Evolutionary conservation across 1,140 invertebrate genomes (phyloP), one percentile per base, ranked within the genome.

Genomic region (Ips nitidus): DNA sequence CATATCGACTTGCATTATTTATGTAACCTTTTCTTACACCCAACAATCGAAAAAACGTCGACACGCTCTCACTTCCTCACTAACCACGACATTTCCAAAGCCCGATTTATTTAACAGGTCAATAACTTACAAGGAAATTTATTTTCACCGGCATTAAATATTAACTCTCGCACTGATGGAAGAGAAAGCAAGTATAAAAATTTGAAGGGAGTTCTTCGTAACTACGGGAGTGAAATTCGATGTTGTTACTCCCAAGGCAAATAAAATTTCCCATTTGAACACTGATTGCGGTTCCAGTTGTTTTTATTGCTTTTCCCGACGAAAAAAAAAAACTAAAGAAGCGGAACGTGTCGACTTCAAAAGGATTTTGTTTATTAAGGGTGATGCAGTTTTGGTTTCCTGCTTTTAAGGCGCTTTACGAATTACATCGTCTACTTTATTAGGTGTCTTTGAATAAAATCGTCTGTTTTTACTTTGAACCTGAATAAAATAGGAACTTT

Each of bases 231-330:
- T 71, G 69, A 66, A 71, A 71, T 71, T 71, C 69, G 63, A 71
- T 71, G 69, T 71, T 66, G 69, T 71, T 71, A 71, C 69, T 71
- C 69, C 69, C 69, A 66, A 66, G 69, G 43, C 69, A 71, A 71
- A 71, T 71, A 65, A 65, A 71, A 52, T 66, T 50, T 66, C 63
- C 62, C 69, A 65, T 66, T 71, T 66, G 64, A 66, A 61, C 69
- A 65, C 62, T 71, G 69, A 71, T 71, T 71, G 69, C 64, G 62
- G 69, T 66, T 71, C 57, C 62, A 66, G 65, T 66, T 60, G 69
- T 63, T 70, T 71, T 71, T 71, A 71, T 71, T 71, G 41, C 40
- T 66, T 59, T 71, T 41, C 41, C 40, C 22, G 2, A n/a, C 5
- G 39, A 41, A 40, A 37, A 57, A 53, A 70, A 22, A 22, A 70